Evolutionary conservation across 1,140 invertebrate species (phyloP), one percentile per base, ranked within the genome.

Genomic region (Agrilus planipennis): DNA sequence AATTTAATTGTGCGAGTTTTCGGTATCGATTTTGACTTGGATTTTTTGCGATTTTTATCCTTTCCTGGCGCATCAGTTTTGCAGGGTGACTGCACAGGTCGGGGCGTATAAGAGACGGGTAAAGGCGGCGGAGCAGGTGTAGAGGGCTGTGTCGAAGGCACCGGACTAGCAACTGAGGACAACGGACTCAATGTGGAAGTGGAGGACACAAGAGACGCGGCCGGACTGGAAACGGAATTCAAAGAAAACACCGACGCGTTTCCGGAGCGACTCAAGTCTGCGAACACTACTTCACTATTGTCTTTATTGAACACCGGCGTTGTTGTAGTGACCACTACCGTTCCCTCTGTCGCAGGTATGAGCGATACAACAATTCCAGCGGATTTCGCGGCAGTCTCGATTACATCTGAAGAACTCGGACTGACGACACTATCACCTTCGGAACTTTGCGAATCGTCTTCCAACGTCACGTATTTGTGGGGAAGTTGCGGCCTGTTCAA

Each of bases 1-100:
- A 97, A 97, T 69, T 97, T 97, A 44, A 96, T 93, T 28, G 83
- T 89, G 43, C 88, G 78, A 2, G 88, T 77, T 61, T 95, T 95
- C 4, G 79, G 73, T 56, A 88, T 84, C 32, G 80, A 79, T 61
- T 89, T 90, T 19, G 77, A 79, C 65, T 94, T 93, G n/a, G 75
- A 80, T 62, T 93, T 93, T 64, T 92, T 92, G 29, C 82, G 68
- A 52, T 84, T 87, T 55, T 86, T 87, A 52, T 81, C 84, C 56
- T 87, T 87, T 3, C 79, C 79, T 0, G 79, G 78, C 1, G 77
- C 76, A 54, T 79, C 75, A 39, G 71, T 73, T 47, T 75, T 70
- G 3, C 65, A 57, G 16, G 68, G 57, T 44, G 76, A 71, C 0
- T 70, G 67, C 19, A 75, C 67, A 7, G 72, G 69, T 46, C 73